Evolutionary conservation across 2,888 invertebrate genomes (phyloP), one percentile per base, ranked within the genome.

Genomic region (Baronia brevicornis): DNA sequence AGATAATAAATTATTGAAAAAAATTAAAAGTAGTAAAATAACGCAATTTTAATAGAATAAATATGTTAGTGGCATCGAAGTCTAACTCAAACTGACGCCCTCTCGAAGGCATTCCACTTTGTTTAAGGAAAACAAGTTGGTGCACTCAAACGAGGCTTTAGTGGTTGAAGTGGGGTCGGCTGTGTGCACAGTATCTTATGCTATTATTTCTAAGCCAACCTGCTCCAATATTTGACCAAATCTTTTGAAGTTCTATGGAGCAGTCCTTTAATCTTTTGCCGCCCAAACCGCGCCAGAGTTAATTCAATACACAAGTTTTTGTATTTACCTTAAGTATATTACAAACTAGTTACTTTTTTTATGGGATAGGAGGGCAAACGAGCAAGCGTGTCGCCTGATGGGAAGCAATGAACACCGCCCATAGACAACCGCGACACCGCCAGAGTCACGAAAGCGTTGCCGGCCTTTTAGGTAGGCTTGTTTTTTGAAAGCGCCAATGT

Each of bases 201-300:
- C 74, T 80, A 78, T 82, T 80, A 80, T 80, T 78, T 80, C 77
- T 74, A 75, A 75, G 74, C 70, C 74, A 71, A 73, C 65, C 61
- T 58, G 53, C 60, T 60, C 63, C 60, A 55, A 64, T 79, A 68
- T 80, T 82, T 82, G 71, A 71, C 65, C 66, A 78, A 77, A 75
- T 75, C 72, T 75, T 60, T 77, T 65, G 66, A 68, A 64, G 66
- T 69, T 64, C 53, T 51, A 43, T 38, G 39, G 44, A 34, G 41
- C 43, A 43, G 48, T 60, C 68, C 34, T 80, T 80, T 79, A 57
- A 74, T 79, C 73, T 79, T 73, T 65, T 51, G 54, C 79, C 79
- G 79, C 60, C 63, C 44, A 52, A 60, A 63, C 60, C 44, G 36
- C 17, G 21, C 26, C 23, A 21, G 25, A 30, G 10, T 28, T 17